Evolutionary conservation across 2,888 invertebrate genomes (phyloP), one percentile per base, ranked within the genome.

Genomic region (Disparrhopalites patrizii): DNA sequence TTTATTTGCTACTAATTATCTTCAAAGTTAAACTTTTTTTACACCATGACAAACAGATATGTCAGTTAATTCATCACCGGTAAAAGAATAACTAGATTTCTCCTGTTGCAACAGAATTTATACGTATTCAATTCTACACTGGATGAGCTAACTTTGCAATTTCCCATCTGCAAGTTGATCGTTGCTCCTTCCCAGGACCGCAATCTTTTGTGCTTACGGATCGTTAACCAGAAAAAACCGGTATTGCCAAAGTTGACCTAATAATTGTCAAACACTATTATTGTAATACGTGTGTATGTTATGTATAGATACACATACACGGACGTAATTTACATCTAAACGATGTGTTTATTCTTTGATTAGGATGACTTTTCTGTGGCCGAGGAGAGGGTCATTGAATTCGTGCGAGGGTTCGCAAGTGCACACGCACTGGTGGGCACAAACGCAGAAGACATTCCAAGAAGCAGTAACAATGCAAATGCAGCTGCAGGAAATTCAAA

Each of bases 331-430:
- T 10, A 10, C 18, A 50, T 15, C 7, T 47, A 47, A 47, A 47
- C 18, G 38, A 4, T 36, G 5, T 8, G 4, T 40, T 20, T 5
- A 8, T 38, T 57, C 23, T 36, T 40, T 50, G 15, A n/a, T n/a
- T 27, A 65, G 65, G 58, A 51, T 36, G 58, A 58, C 18, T 38
- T 36, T 40, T 65, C 65, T 20, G 36, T 65, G 2, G 51, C 58
- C 3, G 52, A 66, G 33, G 67, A 67, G 30, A 18, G 67, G 31
- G 62, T 67, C 5, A 51, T 63, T 1, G 67, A 67, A 23, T 67
- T 63, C 47, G 67, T 67, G 3, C 33, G 57, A 10, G 62, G 67
- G 13, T 55, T 43, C 47, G 40, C 43, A n/a, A 51, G 25, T 55
- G 4, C 40, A 30, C 55, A 55, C n/a, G 15, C 56, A 3, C 23